A percentile compares a stretch with the other conserved stretches of the same genome.
These are phyloP conservation scores for Orchestes rusci DNA, from an alignment of 2,888 invertebrate genomes.

Conservation along the genomic window DNA sequence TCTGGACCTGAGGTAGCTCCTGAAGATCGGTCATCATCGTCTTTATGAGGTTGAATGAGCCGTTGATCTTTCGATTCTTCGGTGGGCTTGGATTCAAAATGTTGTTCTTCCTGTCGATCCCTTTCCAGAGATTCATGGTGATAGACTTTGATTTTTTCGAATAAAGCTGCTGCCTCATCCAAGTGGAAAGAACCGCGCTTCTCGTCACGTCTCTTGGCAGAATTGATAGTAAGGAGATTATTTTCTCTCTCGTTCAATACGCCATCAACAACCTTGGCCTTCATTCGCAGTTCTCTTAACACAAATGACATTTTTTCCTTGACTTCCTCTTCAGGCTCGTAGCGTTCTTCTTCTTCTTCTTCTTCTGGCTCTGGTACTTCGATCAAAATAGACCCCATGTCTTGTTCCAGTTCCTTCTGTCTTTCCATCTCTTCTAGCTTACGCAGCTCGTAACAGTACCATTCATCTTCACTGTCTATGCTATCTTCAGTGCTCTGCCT, in stretches of 20 bases:
- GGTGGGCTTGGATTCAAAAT: conserved; percentile 15
- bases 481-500: conserved; percentile 89
- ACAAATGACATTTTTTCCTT: conserved; percentile 78
- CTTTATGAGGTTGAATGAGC: conserved; percentile 26
- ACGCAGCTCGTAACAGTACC: conserved; percentile 83
- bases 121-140: conserved; percentile 39
- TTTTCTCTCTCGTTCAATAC: conserved; percentile 42
- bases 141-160: conserved; percentile 48
- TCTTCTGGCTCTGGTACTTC: conserved; percentile 53
- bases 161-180: conserved; percentile 40
- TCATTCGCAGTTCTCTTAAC: conserved; percentile 64
- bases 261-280: conserved; percentile 50
- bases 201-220: conserved; percentile 38
- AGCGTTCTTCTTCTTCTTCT: conserved; percentile 46
- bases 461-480: conserved; percentile 89
- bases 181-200: conserved; percentile 33
- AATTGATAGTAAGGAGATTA: conserved; percentile 38
- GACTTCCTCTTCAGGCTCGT: conserved; percentile 60
- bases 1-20: conserved; percentile 87
- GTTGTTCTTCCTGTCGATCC: conserved; percentile 2
- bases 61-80: conserved; percentile 9
- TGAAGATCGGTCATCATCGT: conserved; percentile 60
- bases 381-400: conserved; percentile 53
- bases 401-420: conserved; percentile 59
- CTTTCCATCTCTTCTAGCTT: conserved; percentile 82